Percentiles rank a stretch among this genome's conserved stretches.
These are phyloP conservation scores for Choristoneura rosaceana DNA, from an alignment of 2,888 invertebrate species.

Conservation along the genomic window DNA sequence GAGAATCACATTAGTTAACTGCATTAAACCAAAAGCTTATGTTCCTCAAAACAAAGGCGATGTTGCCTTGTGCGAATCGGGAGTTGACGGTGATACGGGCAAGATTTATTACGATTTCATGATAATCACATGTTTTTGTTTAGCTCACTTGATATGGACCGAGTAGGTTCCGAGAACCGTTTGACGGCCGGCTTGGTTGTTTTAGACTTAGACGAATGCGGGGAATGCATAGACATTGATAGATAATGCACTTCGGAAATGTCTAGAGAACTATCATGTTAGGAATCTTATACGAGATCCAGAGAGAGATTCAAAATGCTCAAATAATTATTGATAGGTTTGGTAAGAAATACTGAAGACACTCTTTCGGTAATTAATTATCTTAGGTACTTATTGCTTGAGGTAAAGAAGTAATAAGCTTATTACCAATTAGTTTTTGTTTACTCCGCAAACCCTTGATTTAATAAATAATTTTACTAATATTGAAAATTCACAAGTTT, in stretches of 20 bases:
- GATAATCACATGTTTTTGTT: constrained; percentile 42
- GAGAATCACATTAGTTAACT: constrained; percentile 38
- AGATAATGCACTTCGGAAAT: not conserved
- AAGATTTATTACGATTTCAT: constrained; percentile 46
- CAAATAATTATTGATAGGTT: too few relatives aligned
- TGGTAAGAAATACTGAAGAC: too few relatives aligned
- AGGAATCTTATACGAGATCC: not conserved
- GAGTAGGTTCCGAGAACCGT: constrained; percentile 12
- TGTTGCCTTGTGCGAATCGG: constrained; percentile 31
- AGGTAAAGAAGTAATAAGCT: too few relatives aligned
- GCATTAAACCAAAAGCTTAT: constrained; percentile 21
- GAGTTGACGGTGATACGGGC: constrained; percentile 44
- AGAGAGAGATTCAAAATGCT: too few relatives aligned
- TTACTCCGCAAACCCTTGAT: too few relatives aligned
- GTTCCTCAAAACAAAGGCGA: constrained; percentile 34
- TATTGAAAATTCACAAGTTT: too few relatives aligned
- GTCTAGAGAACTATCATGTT: not conserved
- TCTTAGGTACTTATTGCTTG: too few relatives aligned
- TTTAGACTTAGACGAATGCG: not conserved
- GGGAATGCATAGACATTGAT: not conserved
- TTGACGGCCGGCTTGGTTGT: not conserved
- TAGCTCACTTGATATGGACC: constrained; percentile 28
- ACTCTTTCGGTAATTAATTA: too few relatives aligned
- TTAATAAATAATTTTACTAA: too few relatives aligned
- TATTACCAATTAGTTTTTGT: too few relatives aligned